Base-by-base conservation (phyloP, 2,797 vertebrate species). In the Rhabdomys pumilio region DNA sequence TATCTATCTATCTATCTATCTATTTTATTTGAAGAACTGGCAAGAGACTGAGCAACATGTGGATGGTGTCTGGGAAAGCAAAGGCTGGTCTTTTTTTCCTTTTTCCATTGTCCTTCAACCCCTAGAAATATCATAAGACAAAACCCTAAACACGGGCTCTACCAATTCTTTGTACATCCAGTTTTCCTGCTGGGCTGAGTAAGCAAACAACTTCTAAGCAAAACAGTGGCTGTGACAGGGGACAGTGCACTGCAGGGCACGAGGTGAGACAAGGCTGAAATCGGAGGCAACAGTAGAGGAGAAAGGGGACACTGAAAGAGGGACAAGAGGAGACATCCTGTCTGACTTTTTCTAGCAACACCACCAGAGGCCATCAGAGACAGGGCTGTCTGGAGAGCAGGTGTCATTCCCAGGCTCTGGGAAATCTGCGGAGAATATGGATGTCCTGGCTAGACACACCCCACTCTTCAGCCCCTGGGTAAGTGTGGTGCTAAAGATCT, bases 181-280 rank as follows among this genome's bases (percentile, higher is more conserved):
- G 34, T 88, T 94, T 96, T 87, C 85, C 91, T 82, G 47, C 93
- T 91, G 93, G 59, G 90, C 76, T 93, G 79, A 93, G 89, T 97
- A 96, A 98, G 96, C 91, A 96, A 95, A 97, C 73, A 96, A 8
- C 67, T 97, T 96, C 96, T 93, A 97, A 96, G 87, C 53, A 77
- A 95, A 91, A 94, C 72, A 92, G 10, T 7, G 73, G 81, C 87
- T 72, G 61, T 93, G 94, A 59, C 65, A 82, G 73, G 57, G 75
- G 57, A 34, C 72, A 11, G 4, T 79, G 91, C 65, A 93, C 50
- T 79, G 26, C 69, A 82, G 83, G 50, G 80, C 26, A 10, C 20
- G n/a, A 50, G 53, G 31, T 20, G 31, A 85, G 55, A 31, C 15
- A 55, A 59, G 85, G n/a, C n/a, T 92, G 41, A 87, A 75, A 26